Evolutionary conservation across 2,888 invertebrate genomes (phyloP).

Genomic region (Autographa pulchrina): DNA sequence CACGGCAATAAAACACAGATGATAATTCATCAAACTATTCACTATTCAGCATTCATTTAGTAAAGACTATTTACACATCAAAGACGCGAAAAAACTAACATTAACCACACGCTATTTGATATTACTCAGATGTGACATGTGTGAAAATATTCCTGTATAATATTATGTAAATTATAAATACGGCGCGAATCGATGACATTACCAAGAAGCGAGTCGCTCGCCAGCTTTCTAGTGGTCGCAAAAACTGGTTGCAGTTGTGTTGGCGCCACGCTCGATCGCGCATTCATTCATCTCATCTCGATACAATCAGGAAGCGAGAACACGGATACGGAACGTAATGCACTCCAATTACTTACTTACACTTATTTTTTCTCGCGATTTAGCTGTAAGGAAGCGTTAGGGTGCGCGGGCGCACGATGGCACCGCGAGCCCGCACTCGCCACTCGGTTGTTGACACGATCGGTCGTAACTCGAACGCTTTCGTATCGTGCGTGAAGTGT

Average conservation of each 20-base stretch:
- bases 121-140: slow-evolving; percentile 21
- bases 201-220: slow-evolving; percentile 33
- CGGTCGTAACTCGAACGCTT: slow-evolving; percentile 64
- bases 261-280: slow-evolving; percentile 43
- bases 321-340: slow-evolving; percentile 71
- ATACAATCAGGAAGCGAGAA: slow-evolving; percentile 61
- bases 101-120: slow-evolving; percentile 16
- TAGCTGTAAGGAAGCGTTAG: slow-evolving; percentile 62
- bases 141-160: slow-evolving; percentile 26
- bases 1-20: slow-evolving; percentile 15
- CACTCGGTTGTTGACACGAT: slow-evolving; percentile 61
- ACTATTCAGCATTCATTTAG: not conserved
- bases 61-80: not conserved
- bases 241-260: slow-evolving; percentile 32
- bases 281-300: slow-evolving; percentile 59
- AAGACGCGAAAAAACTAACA: slow-evolving; percentile 6
- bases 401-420: slow-evolving; percentile 55
- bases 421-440: slow-evolving; percentile 63
- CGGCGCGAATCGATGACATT: slow-evolving; percentile 40
- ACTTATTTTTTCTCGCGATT: slow-evolving; percentile 54
- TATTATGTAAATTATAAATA: slow-evolving; percentile 50
- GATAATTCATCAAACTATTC: slow-evolving; percentile 7
- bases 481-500: slow-evolving; percentile 36
- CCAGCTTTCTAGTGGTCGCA: slow-evolving; percentile 60
- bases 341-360: slow-evolving; percentile 47